These are phyloP conservation scores for Plumapathes pennacea DNA, from an alignment of 92 coral and sea anemone genomes.

Conservation along the genomic window DNA sequence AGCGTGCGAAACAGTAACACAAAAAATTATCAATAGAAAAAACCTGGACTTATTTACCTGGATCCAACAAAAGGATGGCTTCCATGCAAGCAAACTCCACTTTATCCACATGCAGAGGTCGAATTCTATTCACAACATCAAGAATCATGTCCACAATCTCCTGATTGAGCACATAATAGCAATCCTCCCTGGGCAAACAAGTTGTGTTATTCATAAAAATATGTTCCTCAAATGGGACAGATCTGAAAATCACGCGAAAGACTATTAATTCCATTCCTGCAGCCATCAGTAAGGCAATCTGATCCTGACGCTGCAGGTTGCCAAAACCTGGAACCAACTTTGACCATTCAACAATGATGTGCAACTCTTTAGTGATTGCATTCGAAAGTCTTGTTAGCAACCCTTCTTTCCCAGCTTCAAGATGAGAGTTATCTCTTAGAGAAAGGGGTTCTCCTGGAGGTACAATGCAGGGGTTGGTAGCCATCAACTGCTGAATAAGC, in stretches of 20 bases:
- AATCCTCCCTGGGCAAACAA: constrained; percentile 54
- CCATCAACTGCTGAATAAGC: constrained; percentile 68
- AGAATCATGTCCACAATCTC: constrained; percentile 90
- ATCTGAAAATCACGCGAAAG: constrained; percentile 83
- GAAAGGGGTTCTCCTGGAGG: constrained; percentile 87
- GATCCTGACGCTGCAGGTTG: constrained; percentile 66
- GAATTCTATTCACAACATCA: constrained; percentile 82
- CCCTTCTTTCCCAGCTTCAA: constrained; percentile 61
- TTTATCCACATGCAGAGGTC: constrained; percentile 76
- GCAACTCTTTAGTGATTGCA: constrained; percentile 83
- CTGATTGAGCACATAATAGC: constrained; percentile 72
- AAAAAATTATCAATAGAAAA: neutral
- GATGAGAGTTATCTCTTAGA: constrained; percentile 29
- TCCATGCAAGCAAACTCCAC: constrained; percentile 93
- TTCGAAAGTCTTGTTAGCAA: constrained; percentile 75
- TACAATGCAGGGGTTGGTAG: constrained; percentile 70
- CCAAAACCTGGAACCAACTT: constrained; percentile 88
- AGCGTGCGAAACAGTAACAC: no score
- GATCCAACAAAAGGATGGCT: constrained; percentile 87
- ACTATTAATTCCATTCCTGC: constrained; percentile 95
- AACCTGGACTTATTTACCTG: constrained; percentile 66
- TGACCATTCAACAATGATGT: constrained; percentile 96
- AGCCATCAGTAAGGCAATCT: constrained; percentile 77
- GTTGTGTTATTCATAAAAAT: constrained; percentile 83
- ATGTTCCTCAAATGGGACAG: constrained; percentile 73